Evolutionary conservation across 2,888 invertebrate species (phyloP).

Genomic region (Drosophila crucigera): DNA sequence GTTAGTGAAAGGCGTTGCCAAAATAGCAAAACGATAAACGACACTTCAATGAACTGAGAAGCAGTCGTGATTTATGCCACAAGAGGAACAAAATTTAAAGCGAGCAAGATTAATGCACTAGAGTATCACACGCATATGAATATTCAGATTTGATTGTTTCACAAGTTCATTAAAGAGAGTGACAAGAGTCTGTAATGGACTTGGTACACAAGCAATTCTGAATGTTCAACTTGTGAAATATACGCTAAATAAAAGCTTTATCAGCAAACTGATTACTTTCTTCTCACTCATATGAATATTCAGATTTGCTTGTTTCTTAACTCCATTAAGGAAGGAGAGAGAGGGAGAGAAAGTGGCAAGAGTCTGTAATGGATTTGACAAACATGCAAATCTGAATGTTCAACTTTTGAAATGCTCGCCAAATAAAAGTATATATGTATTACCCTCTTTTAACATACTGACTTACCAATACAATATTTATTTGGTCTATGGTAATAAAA

Average conservation of each 20-base stretch:
- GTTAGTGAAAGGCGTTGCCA: slow-evolving; percentile 70
- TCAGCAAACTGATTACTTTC: background rate
- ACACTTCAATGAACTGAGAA: slow-evolving; percentile 74
- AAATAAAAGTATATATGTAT: background rate
- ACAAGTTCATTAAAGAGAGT: background rate
- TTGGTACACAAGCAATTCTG: slow-evolving; percentile 12
- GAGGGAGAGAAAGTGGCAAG: background rate
- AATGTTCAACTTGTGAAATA: background rate
- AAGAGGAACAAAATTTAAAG: slow-evolving; percentile 35
- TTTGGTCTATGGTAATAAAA: background rate
- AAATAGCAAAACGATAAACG: slow-evolving; percentile 76
- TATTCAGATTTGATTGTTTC: slow-evolving; percentile 1
- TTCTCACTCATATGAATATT: background rate
- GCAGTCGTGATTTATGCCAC: slow-evolving; percentile 48
- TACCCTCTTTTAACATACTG: background rate
- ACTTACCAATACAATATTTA: background rate
- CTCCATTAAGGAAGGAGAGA: background rate
- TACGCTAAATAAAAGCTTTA: background rate
- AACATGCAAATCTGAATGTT: slow-evolving; percentile 2
- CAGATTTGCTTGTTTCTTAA: background rate
- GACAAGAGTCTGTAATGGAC: slow-evolving; percentile 27
- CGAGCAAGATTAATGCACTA: slow-evolving; percentile 39
- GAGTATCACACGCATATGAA: slow-evolving; percentile 8
- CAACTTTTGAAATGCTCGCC: background rate
- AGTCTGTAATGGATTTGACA: slow-evolving; percentile 28